Evolutionary conservation across 2,888 invertebrate genomes (phyloP).

Genomic region (Orthonevra nobilis): DNA sequence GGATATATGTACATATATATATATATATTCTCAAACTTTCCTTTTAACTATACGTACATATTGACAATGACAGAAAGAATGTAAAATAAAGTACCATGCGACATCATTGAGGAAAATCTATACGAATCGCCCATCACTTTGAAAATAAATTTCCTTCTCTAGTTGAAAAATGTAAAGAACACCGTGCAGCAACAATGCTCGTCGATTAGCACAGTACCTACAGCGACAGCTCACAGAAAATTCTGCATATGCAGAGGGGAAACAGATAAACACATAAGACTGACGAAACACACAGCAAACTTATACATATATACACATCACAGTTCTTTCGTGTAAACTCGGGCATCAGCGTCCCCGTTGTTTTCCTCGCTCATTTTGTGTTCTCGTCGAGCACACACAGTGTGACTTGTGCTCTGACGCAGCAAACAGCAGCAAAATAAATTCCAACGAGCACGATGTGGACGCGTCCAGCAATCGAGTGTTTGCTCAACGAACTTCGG

Average conservation of each 20-base stretch:
- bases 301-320: slow-evolving; percentile 18
- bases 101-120: no score
- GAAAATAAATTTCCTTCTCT: no score
- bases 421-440: slow-evolving; percentile 46
- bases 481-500: slow-evolving; percentile 33
- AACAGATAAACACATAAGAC: slow-evolving; percentile 23
- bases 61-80: no score
- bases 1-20: no score
- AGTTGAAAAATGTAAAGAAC: no score
- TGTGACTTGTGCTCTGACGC: slow-evolving; percentile 51
- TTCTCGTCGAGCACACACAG: slow-evolving; percentile 56
- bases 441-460: slow-evolving; percentile 32
- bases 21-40: no score
- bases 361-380: slow-evolving; percentile 8
- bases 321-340: slow-evolving; percentile 59
- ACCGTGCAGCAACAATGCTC: no score
- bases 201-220: no score
- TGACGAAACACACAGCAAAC: background rate
- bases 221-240: background rate
- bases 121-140: no score
- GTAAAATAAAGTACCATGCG: no score
- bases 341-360: background rate
- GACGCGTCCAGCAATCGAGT: slow-evolving; percentile 48
- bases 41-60: no score
- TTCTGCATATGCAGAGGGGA: slow-evolving; percentile 17